These are phyloP conservation scores for Xiphophorus maculatus DNA, from an alignment of 2,113 vertebrate species.

Conservation along the genomic window DNA sequence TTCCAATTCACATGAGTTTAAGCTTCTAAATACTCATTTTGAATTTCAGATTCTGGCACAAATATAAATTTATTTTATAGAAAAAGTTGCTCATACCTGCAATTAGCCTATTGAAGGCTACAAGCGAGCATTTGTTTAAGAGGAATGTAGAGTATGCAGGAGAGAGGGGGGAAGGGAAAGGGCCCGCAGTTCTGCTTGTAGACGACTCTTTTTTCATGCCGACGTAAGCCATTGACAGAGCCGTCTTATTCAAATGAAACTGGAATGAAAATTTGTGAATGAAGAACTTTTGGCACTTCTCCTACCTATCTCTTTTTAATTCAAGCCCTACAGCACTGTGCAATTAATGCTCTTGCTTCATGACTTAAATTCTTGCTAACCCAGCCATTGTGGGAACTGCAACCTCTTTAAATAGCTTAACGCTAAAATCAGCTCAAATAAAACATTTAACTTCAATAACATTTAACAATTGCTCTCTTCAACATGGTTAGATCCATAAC, in stretches of 20 bases:
- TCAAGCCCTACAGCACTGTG: background rate
- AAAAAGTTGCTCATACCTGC: slow-evolving; percentile 66
- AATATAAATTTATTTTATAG: slow-evolving; percentile 41
- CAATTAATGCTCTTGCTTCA: background rate
- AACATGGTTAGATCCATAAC: background rate
- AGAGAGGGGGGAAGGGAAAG: slow-evolving; percentile 79
- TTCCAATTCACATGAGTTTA: background rate
- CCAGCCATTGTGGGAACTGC: slow-evolving; percentile 5
- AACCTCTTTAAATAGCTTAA: background rate
- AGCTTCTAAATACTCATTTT: background rate
- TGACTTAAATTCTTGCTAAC: slow-evolving; percentile 9
- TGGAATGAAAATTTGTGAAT: slow-evolving; percentile 10
- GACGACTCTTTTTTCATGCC: slow-evolving; percentile 73
- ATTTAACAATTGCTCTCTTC: no score
- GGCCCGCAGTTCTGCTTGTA: slow-evolving; percentile 71
- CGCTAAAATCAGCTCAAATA: background rate
- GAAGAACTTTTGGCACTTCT: slow-evolving; percentile 11
- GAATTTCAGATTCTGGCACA: background rate
- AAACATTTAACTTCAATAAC: background rate
- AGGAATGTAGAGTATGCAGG: slow-evolving; percentile 87
- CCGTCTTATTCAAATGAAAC: slow-evolving; percentile 24
- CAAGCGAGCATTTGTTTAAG: slow-evolving; percentile 90
- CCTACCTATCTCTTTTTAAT: background rate
- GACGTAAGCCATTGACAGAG: slow-evolving; percentile 71
- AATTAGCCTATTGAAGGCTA: slow-evolving; percentile 83